These are phyloP conservation scores for Metaphire vulgaris DNA, from an alignment of 1,140 invertebrate species.

Conservation along the genomic window DNA sequence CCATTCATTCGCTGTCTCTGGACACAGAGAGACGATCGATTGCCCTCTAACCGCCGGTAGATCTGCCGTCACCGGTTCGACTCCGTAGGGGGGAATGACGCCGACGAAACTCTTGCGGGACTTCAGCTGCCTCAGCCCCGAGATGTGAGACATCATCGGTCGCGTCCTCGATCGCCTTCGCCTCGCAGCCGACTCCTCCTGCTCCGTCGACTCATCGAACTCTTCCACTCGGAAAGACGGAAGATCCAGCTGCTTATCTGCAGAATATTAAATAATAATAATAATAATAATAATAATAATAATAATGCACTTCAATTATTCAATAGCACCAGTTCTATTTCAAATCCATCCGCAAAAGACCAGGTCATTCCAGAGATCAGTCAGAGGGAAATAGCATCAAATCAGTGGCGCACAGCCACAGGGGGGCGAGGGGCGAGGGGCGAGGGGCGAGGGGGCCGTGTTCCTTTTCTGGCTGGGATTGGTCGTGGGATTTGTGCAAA, in stretches of 20 bases:
- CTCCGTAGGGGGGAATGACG: conserved; percentile 79
- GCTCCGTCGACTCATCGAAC: neutral
- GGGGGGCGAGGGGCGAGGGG: too few species aligned
- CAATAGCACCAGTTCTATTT: too few species aligned
- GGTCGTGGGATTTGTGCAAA: too few species aligned
- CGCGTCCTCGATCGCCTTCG: conserved; percentile 35
- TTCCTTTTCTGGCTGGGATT: too few species aligned
- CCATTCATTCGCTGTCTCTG: too few species aligned
- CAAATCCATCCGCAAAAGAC: too few species aligned
- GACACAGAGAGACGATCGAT: too few species aligned
- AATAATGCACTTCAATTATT: too few species aligned
- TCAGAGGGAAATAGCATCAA: neutral
- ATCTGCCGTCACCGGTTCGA: conserved; percentile 83
- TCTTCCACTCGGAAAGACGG: conserved; percentile 63
- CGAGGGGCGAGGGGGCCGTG: too few species aligned
- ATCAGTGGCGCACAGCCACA: too few species aligned
- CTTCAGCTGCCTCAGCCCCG: conserved; percentile 44
- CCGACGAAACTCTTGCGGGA: conserved; percentile 68
- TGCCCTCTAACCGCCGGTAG: conserved; percentile 64
- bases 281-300: neutral
- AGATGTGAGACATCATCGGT: conserved; percentile 47
- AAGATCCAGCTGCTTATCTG: conserved; percentile 93
- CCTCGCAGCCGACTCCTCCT: neutral
- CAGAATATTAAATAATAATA: conserved; percentile 22
- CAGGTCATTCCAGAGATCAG: too few species aligned